A percentile compares a stretch with the other conserved stretches of the same genome.
Conservation (phyloP, 2,113 vertebrate species). For the Xenopus laevis region DNA sequence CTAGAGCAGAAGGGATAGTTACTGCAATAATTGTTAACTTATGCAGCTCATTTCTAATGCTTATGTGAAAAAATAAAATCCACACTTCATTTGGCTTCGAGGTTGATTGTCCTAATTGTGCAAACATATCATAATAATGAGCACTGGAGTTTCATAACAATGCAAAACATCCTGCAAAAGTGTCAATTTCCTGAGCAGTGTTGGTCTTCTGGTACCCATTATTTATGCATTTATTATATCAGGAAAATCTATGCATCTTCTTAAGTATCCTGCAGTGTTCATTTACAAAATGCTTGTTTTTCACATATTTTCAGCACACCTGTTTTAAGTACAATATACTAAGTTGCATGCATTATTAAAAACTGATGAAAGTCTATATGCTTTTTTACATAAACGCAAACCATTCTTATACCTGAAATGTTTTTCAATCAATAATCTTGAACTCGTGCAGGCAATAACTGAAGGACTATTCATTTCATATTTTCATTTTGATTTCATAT, state of each 20-base stretch:
- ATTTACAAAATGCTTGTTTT: neutral
- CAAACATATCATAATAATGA: slow-evolving; percentile 16
- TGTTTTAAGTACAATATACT: neutral
- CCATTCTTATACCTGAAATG: too few species aligned
- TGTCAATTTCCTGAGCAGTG: neutral
- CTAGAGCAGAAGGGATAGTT: too few species aligned
- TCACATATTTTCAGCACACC: neutral
- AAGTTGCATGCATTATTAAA: too few species aligned
- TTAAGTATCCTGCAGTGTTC: neutral
- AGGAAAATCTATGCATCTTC: neutral
- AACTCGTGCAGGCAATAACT: too few species aligned
- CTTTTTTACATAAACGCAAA: too few species aligned
- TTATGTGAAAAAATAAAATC: neutral
- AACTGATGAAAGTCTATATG: too few species aligned
- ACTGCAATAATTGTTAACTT: neutral
- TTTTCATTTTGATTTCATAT: too few species aligned
- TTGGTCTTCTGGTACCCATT: neutral
- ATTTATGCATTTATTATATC: slow-evolving; percentile 4
- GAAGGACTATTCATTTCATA: too few species aligned
- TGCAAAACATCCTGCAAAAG: neutral
- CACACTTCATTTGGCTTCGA: neutral
- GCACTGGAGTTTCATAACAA: neutral
- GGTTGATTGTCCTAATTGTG: slow-evolving; percentile 2
- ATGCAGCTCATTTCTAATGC: neutral
- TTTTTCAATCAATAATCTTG: too few species aligned